Percentiles rank a stretch among this genome's conserved stretches.
Conservation (phyloP, 2,797 vertebrate species). For the Pangasius djambal region DNA sequence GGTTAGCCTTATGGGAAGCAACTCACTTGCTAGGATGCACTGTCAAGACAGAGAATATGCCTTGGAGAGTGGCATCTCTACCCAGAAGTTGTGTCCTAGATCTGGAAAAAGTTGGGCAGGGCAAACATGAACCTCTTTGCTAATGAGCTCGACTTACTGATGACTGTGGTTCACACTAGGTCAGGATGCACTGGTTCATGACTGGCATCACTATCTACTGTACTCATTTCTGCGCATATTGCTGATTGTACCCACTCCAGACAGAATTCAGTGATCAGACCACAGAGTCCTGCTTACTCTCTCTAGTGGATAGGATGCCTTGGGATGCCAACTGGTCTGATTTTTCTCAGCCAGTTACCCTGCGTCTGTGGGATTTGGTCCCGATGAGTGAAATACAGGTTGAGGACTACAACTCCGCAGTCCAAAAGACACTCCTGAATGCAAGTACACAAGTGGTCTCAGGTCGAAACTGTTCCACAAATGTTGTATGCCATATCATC, state of each 20-base stretch:
- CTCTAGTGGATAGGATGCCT: background rate
- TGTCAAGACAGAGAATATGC: background rate
- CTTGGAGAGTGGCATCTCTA: background rate
- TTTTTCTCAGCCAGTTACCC: background rate
- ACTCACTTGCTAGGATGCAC: background rate
- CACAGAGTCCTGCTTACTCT: background rate
- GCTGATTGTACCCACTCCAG: background rate
- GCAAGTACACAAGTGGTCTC: background rate
- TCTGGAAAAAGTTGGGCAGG: background rate
- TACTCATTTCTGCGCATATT: background rate
- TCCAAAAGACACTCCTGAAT: background rate
- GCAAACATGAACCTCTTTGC: constrained; percentile 1
- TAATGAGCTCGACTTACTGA: background rate
- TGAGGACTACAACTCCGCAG: background rate
- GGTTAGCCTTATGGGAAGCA: background rate
- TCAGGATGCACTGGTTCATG: background rate
- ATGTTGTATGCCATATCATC: background rate
- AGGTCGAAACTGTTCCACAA: background rate
- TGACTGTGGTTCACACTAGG: background rate
- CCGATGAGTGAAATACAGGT: background rate
- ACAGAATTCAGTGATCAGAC: background rate
- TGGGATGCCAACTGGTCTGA: too few species aligned
- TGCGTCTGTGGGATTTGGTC: background rate
- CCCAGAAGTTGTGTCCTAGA: constrained; percentile 17
- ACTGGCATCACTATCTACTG: background rate